Percentiles rank a stretch among this genome's conserved stretches.
Conservation (phyloP, 2,113 vertebrate species). For the Fulica atra region DNA sequence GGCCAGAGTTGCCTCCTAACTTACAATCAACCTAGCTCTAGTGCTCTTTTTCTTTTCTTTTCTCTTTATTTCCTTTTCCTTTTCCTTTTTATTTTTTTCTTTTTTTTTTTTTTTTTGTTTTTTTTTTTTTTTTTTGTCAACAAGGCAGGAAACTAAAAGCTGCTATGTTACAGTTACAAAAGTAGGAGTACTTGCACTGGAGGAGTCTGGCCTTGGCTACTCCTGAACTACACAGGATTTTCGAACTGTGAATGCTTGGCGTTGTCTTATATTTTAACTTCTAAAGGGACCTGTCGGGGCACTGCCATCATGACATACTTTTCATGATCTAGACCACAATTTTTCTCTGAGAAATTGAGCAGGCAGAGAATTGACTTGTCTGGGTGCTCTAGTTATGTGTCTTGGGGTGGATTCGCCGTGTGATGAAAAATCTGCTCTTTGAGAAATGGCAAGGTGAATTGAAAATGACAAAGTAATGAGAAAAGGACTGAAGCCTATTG, state of each 20-base stretch:
- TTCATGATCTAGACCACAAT: neutral
- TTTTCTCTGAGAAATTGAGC: neutral
- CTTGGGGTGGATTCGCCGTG: neutral
- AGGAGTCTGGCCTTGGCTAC: neutral
- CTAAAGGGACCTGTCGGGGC: neutral
- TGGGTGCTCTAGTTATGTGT: neutral
- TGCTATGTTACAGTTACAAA: neutral
- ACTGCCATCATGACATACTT: neutral
- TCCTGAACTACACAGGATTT: neutral
- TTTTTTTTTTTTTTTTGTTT: too few species aligned
- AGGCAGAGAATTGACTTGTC: neutral
- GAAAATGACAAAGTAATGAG: slow-evolving; percentile 35
- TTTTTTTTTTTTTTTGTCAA: neutral
- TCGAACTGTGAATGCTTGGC: neutral
- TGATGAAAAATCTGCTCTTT: slow-evolving; percentile 10
- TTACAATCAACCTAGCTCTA: neutral
- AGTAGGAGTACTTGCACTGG: neutral
- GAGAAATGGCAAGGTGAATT: slow-evolving; percentile 17
- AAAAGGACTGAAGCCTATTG: slow-evolving; percentile 9
- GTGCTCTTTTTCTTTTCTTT: too few species aligned
- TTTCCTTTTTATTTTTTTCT: too few species aligned
- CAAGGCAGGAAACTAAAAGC: rapidly evolving
- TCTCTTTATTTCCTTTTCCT: too few species aligned
- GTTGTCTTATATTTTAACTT: neutral
- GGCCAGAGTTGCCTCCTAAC: neutral